Conservation (phyloP, 2,113 vertebrate genomes). For the Columba janthina region DNA sequence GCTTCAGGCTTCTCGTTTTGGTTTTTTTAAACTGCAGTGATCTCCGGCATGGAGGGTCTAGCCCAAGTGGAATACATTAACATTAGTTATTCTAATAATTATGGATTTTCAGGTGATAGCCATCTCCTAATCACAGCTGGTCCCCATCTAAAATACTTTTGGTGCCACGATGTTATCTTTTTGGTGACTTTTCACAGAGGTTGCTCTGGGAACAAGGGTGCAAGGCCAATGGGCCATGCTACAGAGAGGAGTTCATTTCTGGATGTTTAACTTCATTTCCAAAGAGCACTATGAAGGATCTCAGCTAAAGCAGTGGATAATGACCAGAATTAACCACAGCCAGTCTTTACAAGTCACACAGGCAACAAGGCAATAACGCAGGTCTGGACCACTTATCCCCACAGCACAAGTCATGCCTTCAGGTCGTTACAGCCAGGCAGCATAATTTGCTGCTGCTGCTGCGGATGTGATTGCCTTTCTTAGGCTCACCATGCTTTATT, state of each 20-base stretch:
- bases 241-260: neutral
- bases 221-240: neutral
- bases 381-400: neutral
- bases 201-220: neutral
- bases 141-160: neutral
- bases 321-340: neutral
- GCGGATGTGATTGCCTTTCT: neutral
- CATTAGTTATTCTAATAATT: neutral
- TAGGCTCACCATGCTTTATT: neutral
- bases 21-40: neutral
- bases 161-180: neutral
- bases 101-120: neutral
- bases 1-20: neutral
- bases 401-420: neutral
- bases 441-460: neutral
- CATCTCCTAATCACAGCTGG: neutral
- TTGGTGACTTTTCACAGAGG: neutral
- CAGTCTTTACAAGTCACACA: neutral
- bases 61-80: slow-evolving; percentile 5
- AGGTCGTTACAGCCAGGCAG: neutral
- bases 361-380: accelerated
- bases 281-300: neutral
- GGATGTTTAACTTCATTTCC: neutral
- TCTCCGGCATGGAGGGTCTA: neutral
- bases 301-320: neutral